A percentile compares a stretch with the other conserved stretches of the same genome.
These are phyloP conservation scores for Danaus plexippus DNA, from an alignment of 1,140 invertebrate species.

Conservation along the genomic window DNA sequence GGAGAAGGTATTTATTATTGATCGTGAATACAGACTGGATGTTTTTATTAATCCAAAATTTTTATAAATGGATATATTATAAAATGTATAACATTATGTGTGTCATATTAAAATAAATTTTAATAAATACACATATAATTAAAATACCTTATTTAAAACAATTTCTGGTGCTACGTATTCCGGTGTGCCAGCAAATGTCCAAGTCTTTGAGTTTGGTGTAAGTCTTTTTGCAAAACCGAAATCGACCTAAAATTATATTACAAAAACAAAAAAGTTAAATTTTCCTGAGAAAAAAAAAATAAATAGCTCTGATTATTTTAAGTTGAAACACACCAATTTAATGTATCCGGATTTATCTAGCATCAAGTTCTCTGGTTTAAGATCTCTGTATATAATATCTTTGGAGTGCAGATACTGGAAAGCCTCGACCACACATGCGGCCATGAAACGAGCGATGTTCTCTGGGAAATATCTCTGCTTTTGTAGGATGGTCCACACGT, in stretches of 20 bases:
- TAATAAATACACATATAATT: background rate
- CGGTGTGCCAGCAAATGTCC: constrained; percentile 97
- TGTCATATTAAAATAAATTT: constrained; percentile 27
- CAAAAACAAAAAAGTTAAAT: too few species aligned
- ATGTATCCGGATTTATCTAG: constrained; percentile 90
- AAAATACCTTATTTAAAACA: constrained; percentile 84
- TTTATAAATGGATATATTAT: too few species aligned
- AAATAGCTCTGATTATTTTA: background rate
- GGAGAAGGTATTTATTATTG: too few species aligned
- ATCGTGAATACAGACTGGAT: too few species aligned
- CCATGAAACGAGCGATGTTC: constrained; percentile 87
- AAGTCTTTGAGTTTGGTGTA: constrained; percentile 85
- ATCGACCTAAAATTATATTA: constrained; percentile 80
- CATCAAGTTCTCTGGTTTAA: constrained; percentile 96
- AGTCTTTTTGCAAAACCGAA: constrained; percentile 98
- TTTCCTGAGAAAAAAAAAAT: constrained; percentile 4
- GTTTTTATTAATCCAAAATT: too few species aligned
- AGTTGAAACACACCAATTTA: constrained; percentile 81
- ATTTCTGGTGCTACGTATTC: constrained; percentile 95
- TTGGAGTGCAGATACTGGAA: constrained; percentile 90
- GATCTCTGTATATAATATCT: constrained; percentile 92
- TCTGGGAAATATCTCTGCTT: constrained; percentile 89
- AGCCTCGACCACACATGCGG: constrained; percentile 92
- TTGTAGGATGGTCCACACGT: constrained; percentile 95
- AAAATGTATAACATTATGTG: too few species aligned